phyloP scores from a whole-genome alignment of 2,797 vertebrate genomes.

The Phataginus tricuspis region DNA sequence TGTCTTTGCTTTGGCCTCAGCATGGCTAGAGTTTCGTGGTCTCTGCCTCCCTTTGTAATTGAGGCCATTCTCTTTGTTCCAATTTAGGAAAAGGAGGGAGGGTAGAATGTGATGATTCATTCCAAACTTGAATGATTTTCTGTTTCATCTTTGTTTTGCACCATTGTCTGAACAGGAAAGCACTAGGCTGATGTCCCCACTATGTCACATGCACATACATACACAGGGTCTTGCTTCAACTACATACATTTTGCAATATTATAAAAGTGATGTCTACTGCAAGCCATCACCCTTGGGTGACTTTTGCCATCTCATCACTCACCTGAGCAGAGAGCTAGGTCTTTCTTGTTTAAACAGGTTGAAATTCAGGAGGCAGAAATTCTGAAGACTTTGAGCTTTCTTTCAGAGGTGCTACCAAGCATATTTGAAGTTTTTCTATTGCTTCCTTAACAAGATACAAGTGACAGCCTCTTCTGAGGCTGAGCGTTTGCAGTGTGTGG shows the following conservation, averaged over 20 bases:
- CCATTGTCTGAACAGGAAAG: background rate
- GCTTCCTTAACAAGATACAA: background rate
- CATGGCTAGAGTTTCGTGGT: background rate
- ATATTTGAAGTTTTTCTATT: background rate
- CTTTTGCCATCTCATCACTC: background rate
- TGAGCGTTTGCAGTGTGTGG: background rate
- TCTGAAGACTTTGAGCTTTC: background rate
- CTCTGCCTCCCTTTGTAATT: background rate
- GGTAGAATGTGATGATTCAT: background rate
- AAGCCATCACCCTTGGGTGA: background rate
- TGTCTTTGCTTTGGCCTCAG: background rate
- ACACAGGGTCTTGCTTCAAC: background rate
- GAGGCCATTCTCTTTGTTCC: background rate
- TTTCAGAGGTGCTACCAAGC: background rate
- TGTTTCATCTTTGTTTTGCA: constrained; percentile 1
- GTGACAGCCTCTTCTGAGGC: background rate
- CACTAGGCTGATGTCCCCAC: background rate
- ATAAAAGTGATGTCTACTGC: background rate
- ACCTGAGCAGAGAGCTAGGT: background rate
- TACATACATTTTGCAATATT: background rate
- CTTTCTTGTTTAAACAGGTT: background rate
- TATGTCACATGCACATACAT: background rate
- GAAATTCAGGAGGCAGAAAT: background rate
- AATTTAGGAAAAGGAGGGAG: background rate
- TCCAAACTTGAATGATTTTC: background rate